These are phyloP conservation scores for Microdon myrmicae DNA, from an alignment of 2,888 invertebrate genomes.

Conservation along the genomic window DNA sequence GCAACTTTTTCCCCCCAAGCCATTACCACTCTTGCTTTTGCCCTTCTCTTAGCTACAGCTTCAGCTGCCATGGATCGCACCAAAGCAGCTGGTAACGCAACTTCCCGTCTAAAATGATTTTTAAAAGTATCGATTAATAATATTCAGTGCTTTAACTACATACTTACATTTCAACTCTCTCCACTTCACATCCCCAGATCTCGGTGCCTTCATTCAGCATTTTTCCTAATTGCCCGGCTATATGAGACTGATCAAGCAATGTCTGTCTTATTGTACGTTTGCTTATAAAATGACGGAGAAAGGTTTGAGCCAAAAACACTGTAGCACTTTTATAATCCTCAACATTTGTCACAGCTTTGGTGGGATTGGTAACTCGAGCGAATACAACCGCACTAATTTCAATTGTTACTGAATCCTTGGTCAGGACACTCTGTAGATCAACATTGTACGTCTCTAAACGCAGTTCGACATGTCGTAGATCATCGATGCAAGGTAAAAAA, in stretches of 20 bases:
- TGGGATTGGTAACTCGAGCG: conserved; percentile 78
- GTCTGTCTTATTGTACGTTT: conserved; percentile 91
- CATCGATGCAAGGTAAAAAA: conserved; percentile 72
- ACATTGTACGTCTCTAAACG: conserved; percentile 72
- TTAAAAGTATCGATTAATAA: neutral
- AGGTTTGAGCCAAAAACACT: conserved; percentile 81
- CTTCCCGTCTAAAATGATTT: neutral
- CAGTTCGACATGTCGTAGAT: conserved; percentile 70
- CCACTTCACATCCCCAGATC: conserved; percentile 89
- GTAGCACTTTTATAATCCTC: conserved; percentile 73
- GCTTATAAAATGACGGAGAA: conserved; percentile 86
- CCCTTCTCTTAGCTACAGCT: conserved; percentile 75
- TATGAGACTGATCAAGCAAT: conserved; percentile 87
- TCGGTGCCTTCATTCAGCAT: conserved; percentile 85
- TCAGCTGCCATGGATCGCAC: conserved; percentile 78
- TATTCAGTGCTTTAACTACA: neutral
- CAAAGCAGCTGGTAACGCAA: no score
- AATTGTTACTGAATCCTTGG: conserved; percentile 91
- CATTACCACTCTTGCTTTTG: conserved; percentile 76
- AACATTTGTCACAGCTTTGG: conserved; percentile 77
- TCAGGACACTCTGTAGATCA: conserved; percentile 75
- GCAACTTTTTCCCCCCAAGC: conserved; percentile 75
- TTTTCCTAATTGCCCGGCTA: conserved; percentile 88
- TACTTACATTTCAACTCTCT: conserved; percentile 84
- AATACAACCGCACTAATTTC: conserved; percentile 89